phyloP scores from a whole-genome alignment of 2,888 invertebrate species.

The Napeogenes inachia region DNA sequence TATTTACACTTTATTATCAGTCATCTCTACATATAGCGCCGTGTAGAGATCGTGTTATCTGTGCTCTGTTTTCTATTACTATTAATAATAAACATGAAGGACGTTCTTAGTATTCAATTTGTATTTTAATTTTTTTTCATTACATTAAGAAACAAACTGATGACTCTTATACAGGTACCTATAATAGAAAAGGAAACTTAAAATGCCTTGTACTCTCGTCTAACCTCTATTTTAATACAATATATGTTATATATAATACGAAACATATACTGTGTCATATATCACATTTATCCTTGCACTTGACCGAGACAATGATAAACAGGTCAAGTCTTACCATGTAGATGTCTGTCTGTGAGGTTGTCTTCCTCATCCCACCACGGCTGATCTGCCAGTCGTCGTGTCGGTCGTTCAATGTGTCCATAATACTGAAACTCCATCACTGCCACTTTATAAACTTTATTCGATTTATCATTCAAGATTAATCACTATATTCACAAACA shows the following conservation, averaged over 20 bases:
- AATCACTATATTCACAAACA: slow-evolving; percentile 35
- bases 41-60: slow-evolving; percentile 1
- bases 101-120: slow-evolving; percentile 3
- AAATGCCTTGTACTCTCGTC: no score
- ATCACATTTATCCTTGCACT: slow-evolving; percentile 11
- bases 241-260: no score
- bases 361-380: slow-evolving; percentile 73
- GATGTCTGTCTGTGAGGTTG: slow-evolving; percentile 61
- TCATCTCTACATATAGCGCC: slow-evolving; percentile 8
- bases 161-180: no score
- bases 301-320: slow-evolving; percentile 7
- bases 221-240: no score
- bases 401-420: slow-evolving; percentile 58
- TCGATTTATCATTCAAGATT: slow-evolving; percentile 10
- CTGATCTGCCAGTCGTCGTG: slow-evolving; percentile 54
- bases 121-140: no score
- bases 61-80: slow-evolving; percentile 12
- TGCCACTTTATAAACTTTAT: slow-evolving; percentile 23
- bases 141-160: no score
- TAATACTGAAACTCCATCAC: slow-evolving; percentile 71
- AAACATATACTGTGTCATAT: no score
- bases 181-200: no score
- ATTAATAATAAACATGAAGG: slow-evolving; percentile 13
- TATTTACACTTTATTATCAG: slow-evolving; percentile 29
- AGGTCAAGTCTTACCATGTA: slow-evolving; percentile 54